phyloP scores from a whole-genome alignment of 1,140 invertebrate species.

The Brachionus rotundiformis region DNA sequence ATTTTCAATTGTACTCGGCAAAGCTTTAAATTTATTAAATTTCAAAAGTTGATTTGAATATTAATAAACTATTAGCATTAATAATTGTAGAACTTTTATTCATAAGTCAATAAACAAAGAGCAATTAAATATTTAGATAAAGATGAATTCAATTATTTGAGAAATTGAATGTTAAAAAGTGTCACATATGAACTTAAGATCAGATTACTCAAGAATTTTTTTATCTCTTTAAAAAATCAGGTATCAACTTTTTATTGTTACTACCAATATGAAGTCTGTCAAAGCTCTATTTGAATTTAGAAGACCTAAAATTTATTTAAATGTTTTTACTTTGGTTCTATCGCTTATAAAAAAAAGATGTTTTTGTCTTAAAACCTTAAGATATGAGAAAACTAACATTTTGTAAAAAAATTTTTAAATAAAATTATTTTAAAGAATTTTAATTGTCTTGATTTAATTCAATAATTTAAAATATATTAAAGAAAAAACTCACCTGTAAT shows the following conservation, averaged over 20 bases:
- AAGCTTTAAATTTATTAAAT: neutral
- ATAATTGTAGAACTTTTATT: too few relatives aligned
- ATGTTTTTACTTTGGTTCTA: neutral
- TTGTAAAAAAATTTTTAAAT: neutral
- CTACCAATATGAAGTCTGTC: neutral
- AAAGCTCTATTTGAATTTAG: neutral
- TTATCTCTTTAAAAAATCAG: neutral
- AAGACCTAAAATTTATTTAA: neutral
- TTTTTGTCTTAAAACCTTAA: neutral
- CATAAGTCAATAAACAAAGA: neutral
- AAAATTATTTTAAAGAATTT: slow-evolving; percentile 21
- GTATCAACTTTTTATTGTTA: neutral
- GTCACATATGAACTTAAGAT: neutral
- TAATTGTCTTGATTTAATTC: slow-evolving; percentile 33
- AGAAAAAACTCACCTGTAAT: slow-evolving; percentile 25
- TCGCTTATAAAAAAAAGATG: neutral
- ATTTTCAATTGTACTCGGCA: neutral
- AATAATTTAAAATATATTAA: neutral
- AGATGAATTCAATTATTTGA: neutral
- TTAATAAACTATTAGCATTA: too few relatives aligned
- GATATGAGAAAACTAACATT: neutral
- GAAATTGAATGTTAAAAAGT: neutral
- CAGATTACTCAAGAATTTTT: neutral
- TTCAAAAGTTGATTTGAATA: too few relatives aligned
- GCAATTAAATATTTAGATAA: neutral